Evolutionary conservation across 1,140 invertebrate genomes (phyloP).

Genomic region (Hylyphantes graminicola): DNA sequence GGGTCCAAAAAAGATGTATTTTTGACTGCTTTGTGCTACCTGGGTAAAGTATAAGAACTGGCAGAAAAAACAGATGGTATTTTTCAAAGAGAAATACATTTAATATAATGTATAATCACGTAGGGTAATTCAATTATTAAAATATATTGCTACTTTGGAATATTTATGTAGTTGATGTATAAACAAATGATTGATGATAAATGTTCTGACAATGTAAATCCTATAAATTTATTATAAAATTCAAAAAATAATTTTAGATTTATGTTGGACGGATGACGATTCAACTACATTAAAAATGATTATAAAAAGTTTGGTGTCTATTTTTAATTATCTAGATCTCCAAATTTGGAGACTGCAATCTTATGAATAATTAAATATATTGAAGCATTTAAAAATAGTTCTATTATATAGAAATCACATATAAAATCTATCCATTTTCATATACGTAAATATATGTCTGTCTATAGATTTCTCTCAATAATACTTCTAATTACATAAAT

Average conservation of each 20-base stretch:
- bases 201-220: too few species aligned
- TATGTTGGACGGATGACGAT: background rate
- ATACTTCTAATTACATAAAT: constrained; percentile 46
- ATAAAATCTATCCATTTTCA: constrained; percentile 23
- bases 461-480: constrained; percentile 46
- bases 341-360: constrained; percentile 5
- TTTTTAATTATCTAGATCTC: background rate
- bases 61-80: too few species aligned
- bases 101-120: too few species aligned
- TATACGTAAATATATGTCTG: constrained; percentile 35
- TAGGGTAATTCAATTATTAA: too few species aligned
- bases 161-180: too few species aligned
- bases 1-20: too few species aligned
- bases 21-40: too few species aligned
- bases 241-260: background rate
- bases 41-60: too few species aligned
- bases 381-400: background rate
- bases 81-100: too few species aligned
- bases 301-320: background rate
- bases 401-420: constrained; percentile 16
- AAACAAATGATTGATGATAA: too few species aligned
- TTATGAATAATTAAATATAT: constrained; percentile 9
- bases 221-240: too few species aligned
- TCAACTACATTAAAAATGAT: background rate
- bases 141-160: too few species aligned